These are phyloP conservation scores for Oceanodroma tethys DNA, from an alignment of 2,113 vertebrate species.

Conservation along the genomic window DNA sequence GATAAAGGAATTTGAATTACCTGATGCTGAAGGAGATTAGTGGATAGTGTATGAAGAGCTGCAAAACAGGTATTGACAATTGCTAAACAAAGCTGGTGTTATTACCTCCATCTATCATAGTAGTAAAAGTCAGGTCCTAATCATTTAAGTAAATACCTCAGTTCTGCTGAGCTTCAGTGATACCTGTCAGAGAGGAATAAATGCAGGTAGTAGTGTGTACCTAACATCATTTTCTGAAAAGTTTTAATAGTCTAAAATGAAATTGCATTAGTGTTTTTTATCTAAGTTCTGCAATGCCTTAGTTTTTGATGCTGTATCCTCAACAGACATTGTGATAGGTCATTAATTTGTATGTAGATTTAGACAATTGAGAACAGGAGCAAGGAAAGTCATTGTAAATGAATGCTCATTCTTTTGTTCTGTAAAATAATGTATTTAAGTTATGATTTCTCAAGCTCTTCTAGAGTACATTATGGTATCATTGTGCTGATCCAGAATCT, in stretches of 20 bases:
- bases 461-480: neutral
- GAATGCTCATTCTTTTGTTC: neutral
- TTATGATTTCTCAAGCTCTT: neutral
- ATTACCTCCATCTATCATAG: slow-evolving; percentile 23
- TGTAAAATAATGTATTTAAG: neutral
- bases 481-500: neutral
- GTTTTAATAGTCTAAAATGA: neutral
- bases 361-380: neutral
- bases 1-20: neutral
- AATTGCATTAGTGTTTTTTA: slow-evolving; percentile 16
- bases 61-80: neutral
- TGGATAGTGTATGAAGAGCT: neutral
- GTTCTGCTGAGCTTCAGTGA: neutral
- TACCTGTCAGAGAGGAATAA: neutral
- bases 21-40: slow-evolving; percentile 7
- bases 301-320: neutral
- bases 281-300: neutral
- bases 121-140: slow-evolving; percentile 6
- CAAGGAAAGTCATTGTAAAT: neutral
- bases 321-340: slow-evolving; percentile 16
- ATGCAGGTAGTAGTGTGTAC: neutral
- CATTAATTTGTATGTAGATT: slow-evolving; percentile 49
- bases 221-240: neutral
- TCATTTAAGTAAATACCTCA: neutral
- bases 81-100: slow-evolving; percentile 1